Evolutionary conservation across 2,797 vertebrate genomes (phyloP).

Genomic region (Taenioides sp.): DNA sequence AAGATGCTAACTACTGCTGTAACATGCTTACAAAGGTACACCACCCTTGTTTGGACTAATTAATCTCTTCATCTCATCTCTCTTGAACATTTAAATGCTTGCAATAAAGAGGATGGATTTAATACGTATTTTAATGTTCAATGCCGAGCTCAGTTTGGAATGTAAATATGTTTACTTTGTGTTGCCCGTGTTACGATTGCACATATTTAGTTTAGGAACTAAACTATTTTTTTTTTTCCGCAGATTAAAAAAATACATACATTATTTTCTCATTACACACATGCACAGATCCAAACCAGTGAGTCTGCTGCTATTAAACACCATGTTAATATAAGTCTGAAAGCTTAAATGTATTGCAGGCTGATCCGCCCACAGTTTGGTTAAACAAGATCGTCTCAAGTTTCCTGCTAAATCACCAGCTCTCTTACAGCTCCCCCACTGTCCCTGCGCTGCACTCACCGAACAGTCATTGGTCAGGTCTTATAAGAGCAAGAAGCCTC

Average conservation of each 20-base stretch:
- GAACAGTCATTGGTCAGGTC: conserved; percentile 80
- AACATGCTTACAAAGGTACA: neutral
- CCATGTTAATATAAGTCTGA: conserved; percentile 21
- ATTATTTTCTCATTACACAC: neutral
- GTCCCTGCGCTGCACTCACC: conserved; percentile 56
- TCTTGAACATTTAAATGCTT: too few species aligned
- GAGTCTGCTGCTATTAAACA: neutral
- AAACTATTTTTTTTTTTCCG: neutral
- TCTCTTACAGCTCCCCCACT: conserved; percentile 43
- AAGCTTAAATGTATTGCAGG: conserved; percentile 35
- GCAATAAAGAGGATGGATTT: too few species aligned
- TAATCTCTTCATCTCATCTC: neutral
- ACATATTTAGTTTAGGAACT: too few species aligned
- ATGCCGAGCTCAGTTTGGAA: too few species aligned
- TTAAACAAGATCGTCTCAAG: conserved; percentile 44
- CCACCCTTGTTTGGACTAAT: neutral
- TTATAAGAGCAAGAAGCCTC: conserved; percentile 73
- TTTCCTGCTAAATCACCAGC: conserved; percentile 47
- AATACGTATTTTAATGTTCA: too few species aligned
- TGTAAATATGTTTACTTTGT: too few species aligned
- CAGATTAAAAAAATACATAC: neutral
- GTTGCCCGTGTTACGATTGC: too few species aligned
- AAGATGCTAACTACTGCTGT: neutral
- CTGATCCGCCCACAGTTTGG: conserved; percentile 9
- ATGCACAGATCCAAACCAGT: neutral